phyloP scores from a whole-genome alignment of 2,797 vertebrate genomes.

The Anguilla anguilla region DNA sequence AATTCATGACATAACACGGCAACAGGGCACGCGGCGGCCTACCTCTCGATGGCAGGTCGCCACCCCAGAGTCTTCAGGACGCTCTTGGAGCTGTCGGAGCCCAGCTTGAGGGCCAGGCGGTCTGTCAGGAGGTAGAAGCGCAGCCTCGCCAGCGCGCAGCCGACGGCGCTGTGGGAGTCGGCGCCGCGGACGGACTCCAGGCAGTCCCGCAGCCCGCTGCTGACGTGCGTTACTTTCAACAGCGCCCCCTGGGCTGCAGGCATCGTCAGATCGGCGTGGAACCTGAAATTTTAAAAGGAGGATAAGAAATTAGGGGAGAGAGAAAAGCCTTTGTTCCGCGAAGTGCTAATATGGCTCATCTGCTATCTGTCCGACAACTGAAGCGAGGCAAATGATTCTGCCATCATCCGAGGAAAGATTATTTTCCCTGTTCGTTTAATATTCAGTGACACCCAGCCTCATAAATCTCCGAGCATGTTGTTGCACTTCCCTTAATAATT shows the following conservation, averaged over 20 bases:
- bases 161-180: slow-evolving; percentile 81
- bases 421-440: neutral
- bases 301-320: neutral
- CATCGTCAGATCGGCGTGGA: slow-evolving; percentile 77
- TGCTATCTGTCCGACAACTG: slow-evolving; percentile 3
- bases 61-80: slow-evolving; percentile 76
- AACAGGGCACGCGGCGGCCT: slow-evolving; percentile 37
- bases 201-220: slow-evolving; percentile 79
- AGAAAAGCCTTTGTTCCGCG: neutral
- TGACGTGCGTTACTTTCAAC: slow-evolving; percentile 72
- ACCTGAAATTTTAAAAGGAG: slow-evolving; percentile 64
- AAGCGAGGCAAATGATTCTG: slow-evolving; percentile 11
- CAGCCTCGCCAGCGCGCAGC: slow-evolving; percentile 81
- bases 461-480: neutral
- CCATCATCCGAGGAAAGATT: slow-evolving; percentile 4
- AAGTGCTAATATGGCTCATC: neutral
- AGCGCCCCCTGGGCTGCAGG: slow-evolving; percentile 74
- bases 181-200: slow-evolving; percentile 78
- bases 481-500: neutral
- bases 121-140: slow-evolving; percentile 86
- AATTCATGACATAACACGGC: neutral
- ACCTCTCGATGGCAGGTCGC: slow-evolving; percentile 86
- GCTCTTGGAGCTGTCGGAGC: slow-evolving; percentile 64
- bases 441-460: slow-evolving; percentile 11
- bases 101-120: slow-evolving; percentile 74